Conservation (phyloP, 2,797 vertebrate species). For the Prionace glauca region DNA sequence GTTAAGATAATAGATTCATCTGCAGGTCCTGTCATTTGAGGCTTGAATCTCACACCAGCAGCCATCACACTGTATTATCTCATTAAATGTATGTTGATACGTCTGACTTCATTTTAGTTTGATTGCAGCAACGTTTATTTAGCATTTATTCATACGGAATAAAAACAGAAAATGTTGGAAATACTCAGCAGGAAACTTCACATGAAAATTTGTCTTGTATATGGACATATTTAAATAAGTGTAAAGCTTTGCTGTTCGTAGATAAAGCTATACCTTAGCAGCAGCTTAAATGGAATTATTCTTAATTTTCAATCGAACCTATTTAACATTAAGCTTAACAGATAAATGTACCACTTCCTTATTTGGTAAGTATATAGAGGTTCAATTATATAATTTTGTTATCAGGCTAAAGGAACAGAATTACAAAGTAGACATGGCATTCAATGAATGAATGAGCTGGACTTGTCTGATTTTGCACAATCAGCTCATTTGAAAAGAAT, state of each 20-base stretch:
- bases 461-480: neutral
- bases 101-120: neutral
- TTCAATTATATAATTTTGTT: neutral
- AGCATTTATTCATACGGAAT: neutral
- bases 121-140: neutral
- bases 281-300: neutral
- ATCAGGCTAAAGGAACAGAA: neutral
- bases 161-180: too few species aligned
- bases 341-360: neutral
- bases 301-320: neutral
- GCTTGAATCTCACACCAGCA: neutral
- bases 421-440: neutral
- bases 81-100: constrained; percentile 1
- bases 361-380: neutral
- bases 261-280: neutral
- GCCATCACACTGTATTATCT: neutral
- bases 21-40: constrained; percentile 20
- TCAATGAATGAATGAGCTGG: neutral
- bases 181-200: neutral
- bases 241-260: neutral
- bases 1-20: constrained; percentile 31
- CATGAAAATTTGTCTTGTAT: neutral
- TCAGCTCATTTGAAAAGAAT: neutral
- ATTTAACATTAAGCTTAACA: neutral
- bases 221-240: neutral